Evolutionary conservation across 2,113 vertebrate genomes (phyloP).

Genomic region (Pterocles orientalis): DNA sequence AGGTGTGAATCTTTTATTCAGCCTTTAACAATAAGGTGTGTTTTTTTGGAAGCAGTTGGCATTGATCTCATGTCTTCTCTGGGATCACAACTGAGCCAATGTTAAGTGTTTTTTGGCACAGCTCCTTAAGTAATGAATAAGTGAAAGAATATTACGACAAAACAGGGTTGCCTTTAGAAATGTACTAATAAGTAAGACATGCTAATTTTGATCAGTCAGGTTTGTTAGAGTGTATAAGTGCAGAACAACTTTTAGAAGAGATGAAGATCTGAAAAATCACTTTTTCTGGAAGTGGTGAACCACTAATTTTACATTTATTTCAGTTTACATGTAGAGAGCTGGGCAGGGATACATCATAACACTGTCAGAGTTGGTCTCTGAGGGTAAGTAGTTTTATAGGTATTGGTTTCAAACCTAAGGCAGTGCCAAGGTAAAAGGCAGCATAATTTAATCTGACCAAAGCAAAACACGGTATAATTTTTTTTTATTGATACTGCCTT

Average conservation of each 20-base stretch:
- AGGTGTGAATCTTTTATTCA: not conserved
- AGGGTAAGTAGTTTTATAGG: not conserved
- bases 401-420: not conserved
- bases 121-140: not conserved
- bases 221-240: not conserved
- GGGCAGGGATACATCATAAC: not conserved
- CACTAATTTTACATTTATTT: not conserved
- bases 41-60: not conserved
- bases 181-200: not conserved
- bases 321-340: not conserved
- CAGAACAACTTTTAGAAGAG: not conserved
- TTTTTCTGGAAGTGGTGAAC: not conserved
- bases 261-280: not conserved
- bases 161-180: not conserved
- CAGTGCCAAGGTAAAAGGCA: not conserved
- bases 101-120: not conserved
- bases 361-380: not conserved
- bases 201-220: not conserved
- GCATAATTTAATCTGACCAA: not conserved
- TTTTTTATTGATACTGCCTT: slow-evolving; percentile 23
- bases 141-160: not conserved
- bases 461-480: not conserved
- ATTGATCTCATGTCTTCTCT: not conserved
- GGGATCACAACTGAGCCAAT: not conserved
- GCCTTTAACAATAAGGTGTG: not conserved